Conservation (phyloP, 2,113 vertebrate species). For the Scalopus aquaticus region DNA sequence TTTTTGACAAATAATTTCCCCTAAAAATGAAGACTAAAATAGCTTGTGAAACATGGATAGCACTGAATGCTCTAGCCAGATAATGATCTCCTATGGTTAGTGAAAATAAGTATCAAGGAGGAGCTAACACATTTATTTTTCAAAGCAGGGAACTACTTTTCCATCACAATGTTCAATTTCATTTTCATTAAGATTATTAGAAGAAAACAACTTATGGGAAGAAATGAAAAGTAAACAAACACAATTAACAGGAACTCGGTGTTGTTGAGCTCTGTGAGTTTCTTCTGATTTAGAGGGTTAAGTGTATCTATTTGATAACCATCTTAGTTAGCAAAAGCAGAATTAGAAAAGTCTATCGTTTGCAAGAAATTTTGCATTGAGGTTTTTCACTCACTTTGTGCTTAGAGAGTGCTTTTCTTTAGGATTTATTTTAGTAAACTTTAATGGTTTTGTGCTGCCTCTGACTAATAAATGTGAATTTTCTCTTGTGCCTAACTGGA, state of each 20-base stretch:
- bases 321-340: slow-evolving; percentile 24
- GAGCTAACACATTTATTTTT: slow-evolving; percentile 80
- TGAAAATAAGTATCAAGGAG: slow-evolving; percentile 69
- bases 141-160: slow-evolving; percentile 81
- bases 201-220: slow-evolving; percentile 68
- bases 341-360: neutral
- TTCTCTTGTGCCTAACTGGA: neutral
- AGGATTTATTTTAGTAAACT: neutral
- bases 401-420: neutral
- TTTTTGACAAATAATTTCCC: slow-evolving; percentile 60
- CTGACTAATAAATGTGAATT: neutral
- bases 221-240: slow-evolving; percentile 76
- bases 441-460: neutral
- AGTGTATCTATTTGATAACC: neutral
- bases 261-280: neutral
- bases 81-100: slow-evolving; percentile 78
- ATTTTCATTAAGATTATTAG: slow-evolving; percentile 82
- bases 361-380: slow-evolving; percentile 37
- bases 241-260: slow-evolving; percentile 58
- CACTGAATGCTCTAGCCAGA: slow-evolving; percentile 66
- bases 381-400: neutral
- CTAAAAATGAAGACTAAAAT: slow-evolving; percentile 69
- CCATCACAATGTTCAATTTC: slow-evolving; percentile 80
- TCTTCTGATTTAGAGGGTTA: slow-evolving; percentile 12
- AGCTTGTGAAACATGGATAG: slow-evolving; percentile 56